Conservation (phyloP, 2,113 vertebrate genomes). For the Triplophysa tibetana region DNA sequence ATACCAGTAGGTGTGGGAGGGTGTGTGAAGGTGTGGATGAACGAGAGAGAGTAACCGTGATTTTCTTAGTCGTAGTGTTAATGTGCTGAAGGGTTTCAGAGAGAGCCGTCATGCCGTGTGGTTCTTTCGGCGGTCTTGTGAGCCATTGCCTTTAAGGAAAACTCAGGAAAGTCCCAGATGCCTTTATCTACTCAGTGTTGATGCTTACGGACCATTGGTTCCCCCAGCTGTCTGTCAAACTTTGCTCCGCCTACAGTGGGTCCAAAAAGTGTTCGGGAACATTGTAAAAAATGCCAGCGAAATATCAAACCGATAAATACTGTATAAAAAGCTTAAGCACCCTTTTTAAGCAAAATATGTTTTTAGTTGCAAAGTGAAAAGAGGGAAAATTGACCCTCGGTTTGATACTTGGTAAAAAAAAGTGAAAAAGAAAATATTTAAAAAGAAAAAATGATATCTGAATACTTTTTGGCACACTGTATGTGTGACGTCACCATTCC, state of each 20-base stretch:
- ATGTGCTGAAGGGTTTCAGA: slow-evolving; percentile 8
- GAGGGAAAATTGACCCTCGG: background rate
- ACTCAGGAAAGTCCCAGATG: slow-evolving; percentile 39
- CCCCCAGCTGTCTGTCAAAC: background rate
- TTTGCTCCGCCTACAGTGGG: background rate
- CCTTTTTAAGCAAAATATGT: no score
- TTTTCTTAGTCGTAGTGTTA: slow-evolving; percentile 29
- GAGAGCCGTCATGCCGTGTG: background rate
- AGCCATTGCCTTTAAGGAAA: slow-evolving; percentile 23
- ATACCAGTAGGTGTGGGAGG: slow-evolving; percentile 60
- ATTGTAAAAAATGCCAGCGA: no score
- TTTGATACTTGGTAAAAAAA: no score
- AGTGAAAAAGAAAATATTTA: no score
- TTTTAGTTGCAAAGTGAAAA: no score
- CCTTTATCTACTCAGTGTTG: slow-evolving; percentile 45
- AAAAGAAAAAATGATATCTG: no score
- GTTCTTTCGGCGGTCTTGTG: slow-evolving; percentile 1
- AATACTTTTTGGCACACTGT: no score
- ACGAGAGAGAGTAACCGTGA: background rate
- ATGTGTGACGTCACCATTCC: background rate
- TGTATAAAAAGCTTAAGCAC: no score
- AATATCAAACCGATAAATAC: no score
- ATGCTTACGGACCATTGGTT: slow-evolving; percentile 30
- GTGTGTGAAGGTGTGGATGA: slow-evolving; percentile 58
- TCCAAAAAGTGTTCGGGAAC: no score